These are phyloP conservation scores for Pachypanchax playfairii DNA, from an alignment of 2,113 vertebrate genomes.

Conservation along the genomic window DNA sequence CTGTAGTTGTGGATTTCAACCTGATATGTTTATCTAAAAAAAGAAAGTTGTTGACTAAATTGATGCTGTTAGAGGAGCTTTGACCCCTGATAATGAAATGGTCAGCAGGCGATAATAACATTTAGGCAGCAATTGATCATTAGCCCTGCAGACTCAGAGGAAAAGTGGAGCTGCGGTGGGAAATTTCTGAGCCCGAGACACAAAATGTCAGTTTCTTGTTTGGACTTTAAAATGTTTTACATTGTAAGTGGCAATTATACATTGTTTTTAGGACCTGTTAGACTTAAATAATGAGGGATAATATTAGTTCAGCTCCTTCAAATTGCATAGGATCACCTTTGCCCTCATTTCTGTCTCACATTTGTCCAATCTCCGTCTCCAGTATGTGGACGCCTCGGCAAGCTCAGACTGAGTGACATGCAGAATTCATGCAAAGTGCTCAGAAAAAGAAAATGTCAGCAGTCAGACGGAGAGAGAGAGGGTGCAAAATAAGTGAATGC, in stretches of 20 bases:
- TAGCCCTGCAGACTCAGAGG: constrained; percentile 9
- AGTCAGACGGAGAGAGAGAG: constrained; percentile 1
- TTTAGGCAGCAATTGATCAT: constrained; percentile 30
- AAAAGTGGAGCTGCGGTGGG: not conserved
- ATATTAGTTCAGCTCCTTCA: constrained; percentile 16
- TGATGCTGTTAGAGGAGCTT: constrained; percentile 11
- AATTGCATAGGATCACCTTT: constrained; percentile 25
- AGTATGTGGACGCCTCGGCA: not conserved
- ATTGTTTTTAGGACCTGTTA: not conserved
- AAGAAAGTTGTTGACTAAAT: not conserved
- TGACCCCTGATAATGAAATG: constrained; percentile 44
- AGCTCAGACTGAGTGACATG: constrained; percentile 1
- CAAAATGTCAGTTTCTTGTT: not conserved
- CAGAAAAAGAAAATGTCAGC: constrained; percentile 11
- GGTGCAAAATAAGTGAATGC: not conserved
- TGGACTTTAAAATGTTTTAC: not conserved
- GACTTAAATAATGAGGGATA: constrained; percentile 7
- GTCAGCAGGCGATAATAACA: constrained; percentile 40
- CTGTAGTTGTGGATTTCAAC: not conserved
- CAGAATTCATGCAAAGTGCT: not conserved
- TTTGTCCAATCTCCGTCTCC: constrained; percentile 11
- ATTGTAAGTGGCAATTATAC: not conserved
- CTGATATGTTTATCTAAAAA: not conserved
- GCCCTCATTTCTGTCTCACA: constrained; percentile 13
- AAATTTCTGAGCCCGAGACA: constrained; percentile 16